These are phyloP conservation scores for Sanderia malayensis DNA, from an alignment of 30 jellyfish, hydroid and myxozoan species.

Conservation along the genomic window DNA sequence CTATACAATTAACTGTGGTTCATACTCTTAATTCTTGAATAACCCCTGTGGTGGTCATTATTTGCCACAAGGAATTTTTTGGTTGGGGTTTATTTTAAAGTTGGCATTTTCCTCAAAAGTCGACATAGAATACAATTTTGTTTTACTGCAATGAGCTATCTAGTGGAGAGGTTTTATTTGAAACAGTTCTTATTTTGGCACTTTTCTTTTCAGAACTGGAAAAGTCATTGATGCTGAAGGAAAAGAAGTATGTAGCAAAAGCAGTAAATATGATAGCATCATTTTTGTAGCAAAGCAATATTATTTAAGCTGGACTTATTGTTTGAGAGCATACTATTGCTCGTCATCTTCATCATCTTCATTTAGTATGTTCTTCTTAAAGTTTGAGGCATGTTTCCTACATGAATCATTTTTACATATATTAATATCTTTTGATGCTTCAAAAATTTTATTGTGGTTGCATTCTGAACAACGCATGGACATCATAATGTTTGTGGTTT, in stretches of 20 bases:
- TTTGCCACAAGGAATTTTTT: no score
- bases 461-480: background rate
- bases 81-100: no score
- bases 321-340: background rate
- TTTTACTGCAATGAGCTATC: no score
- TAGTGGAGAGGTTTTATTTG: no score
- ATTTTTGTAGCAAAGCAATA: constrained; percentile 29
- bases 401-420: background rate
- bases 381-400: background rate
- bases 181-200: background rate
- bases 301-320: background rate
- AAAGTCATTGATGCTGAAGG: constrained; percentile 44
- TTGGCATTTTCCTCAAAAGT: no score
- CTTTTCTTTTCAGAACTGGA: constrained; percentile 40
- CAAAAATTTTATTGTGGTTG: background rate
- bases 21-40: no score
- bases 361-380: background rate
- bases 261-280: constrained; percentile 68
- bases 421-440: background rate
- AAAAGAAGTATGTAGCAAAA: constrained; percentile 64
- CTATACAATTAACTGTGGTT: no score
- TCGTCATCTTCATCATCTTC: background rate
- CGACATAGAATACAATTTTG: no score
- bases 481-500: background rate
- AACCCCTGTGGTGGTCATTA: no score